Evolutionary conservation across 2,888 invertebrate genomes (phyloP), one percentile per base, ranked within the genome.

Genomic region (Carcina quercana): DNA sequence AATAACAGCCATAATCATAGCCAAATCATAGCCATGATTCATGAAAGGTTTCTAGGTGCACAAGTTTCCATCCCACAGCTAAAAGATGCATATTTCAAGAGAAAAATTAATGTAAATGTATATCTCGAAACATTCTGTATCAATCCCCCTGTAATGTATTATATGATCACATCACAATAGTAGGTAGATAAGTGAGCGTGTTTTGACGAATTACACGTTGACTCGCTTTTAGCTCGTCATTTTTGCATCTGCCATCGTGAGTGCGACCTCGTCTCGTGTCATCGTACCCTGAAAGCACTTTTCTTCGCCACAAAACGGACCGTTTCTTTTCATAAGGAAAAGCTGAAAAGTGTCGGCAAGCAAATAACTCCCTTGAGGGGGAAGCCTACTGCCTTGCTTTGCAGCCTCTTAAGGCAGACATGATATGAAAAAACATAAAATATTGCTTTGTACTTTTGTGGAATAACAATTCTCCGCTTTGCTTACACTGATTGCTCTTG

Each of bases 241-340:
- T 74, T 68, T 66, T 71, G 69, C 74, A 69, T 67, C 70, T 67
- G 73, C 67, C 73, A 67, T 68, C 61, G 67, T 64, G 78, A 76
- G 72, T 74, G 71, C 71, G 82, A 80, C 82, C 80, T 71, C 82
- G 74, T 68, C 78, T 71, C 80, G 74, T 82, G 83, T 83, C 82
- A 82, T 82, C 83, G 83, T 80, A 79, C 82, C 74, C 69, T 83
- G 82, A 83, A 83, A 83, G 82, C 70, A 73, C 76, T 70, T 83
- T 82, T 80, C 79, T 80, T 76, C 65, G 62, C 76, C 78, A 74
- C 79, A 80, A 83, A 83, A 80, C 78, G 78, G 75, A 70, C 75
- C 71, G 75, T 80, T 82, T 79, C 83, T 82, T 82, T 82, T 82
- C 82, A 83, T 78, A 79, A 79, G 76, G 72, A 79, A 79, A 79